phyloP scores from a whole-genome alignment of 2,888 invertebrate genomes.

The Melanargia galathea region DNA sequence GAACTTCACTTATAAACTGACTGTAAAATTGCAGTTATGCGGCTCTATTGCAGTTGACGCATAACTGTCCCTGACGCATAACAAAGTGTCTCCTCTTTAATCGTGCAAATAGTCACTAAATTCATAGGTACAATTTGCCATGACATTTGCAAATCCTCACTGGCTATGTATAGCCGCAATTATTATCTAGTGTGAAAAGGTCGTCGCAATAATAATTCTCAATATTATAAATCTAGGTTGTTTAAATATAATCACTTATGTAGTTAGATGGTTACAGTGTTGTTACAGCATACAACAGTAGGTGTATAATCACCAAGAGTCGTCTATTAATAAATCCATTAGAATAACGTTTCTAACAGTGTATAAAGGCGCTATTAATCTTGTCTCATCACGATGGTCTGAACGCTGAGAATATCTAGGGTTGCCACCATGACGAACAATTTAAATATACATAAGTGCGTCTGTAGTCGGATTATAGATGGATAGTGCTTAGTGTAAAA shows the following conservation, averaged over 20 bases:
- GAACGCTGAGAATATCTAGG: slow-evolving; percentile 15
- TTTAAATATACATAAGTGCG: neutral
- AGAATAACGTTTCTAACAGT: slow-evolving; percentile 14
- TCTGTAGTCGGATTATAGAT: no score
- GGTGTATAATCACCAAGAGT: slow-evolving; percentile 4
- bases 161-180: slow-evolving; percentile 1
- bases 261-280: neutral
- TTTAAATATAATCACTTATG: slow-evolving; percentile 13
- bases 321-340: slow-evolving; percentile 28
- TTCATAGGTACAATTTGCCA: slow-evolving; percentile 2
- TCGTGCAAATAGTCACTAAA: neutral
- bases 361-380: slow-evolving; percentile 28
- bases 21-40: no score
- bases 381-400: slow-evolving; percentile 23
- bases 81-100: no score
- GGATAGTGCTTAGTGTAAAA: no score
- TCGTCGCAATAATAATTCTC: slow-evolving; percentile 28
- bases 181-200: slow-evolving; percentile 14
- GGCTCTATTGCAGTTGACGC: no score
- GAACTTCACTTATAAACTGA: no score
- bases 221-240: slow-evolving; percentile 32
- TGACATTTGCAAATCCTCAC: slow-evolving; percentile 11
- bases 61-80: no score
- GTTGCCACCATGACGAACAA: neutral
- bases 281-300: neutral